Evolutionary conservation across 2,113 vertebrate genomes (phyloP).

Genomic region (Pionites leucogaster): DNA sequence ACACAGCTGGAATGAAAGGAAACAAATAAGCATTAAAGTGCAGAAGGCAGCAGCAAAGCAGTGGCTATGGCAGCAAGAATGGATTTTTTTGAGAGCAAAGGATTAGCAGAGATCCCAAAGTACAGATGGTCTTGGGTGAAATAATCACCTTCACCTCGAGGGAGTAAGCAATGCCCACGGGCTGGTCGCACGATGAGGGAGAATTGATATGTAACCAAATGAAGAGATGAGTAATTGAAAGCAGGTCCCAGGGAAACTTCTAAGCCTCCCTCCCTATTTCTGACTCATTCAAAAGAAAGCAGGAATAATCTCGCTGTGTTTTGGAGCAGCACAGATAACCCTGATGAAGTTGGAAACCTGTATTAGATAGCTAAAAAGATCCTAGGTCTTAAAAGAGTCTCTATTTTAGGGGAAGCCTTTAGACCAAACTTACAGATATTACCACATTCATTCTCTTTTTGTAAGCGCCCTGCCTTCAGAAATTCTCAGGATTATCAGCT

Average conservation of each 20-base stretch:
- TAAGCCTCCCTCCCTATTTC: background rate
- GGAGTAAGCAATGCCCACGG: background rate
- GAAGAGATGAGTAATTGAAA: background rate
- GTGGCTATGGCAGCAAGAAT: background rate
- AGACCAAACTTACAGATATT: background rate
- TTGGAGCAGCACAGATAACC: background rate
- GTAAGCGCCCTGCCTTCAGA: background rate
- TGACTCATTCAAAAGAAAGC: background rate
- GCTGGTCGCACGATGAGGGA: background rate
- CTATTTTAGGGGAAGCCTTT: background rate
- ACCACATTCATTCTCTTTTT: background rate
- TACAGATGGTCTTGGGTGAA: slow-evolving; percentile 54
- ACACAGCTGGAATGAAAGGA: background rate
- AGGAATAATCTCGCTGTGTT: background rate
- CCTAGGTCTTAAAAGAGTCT: background rate
- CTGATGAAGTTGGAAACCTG: background rate
- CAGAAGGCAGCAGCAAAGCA: background rate
- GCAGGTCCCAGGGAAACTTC: slow-evolving; percentile 34
- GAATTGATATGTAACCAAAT: background rate
- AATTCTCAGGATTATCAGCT: background rate
- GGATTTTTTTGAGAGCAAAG: slow-evolving; percentile 42
- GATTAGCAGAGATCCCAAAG: slow-evolving; percentile 39
- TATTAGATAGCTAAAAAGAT: background rate
- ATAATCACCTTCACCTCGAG: background rate
- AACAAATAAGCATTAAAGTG: background rate